Base-by-base conservation (phyloP, 2,113 vertebrate genomes). In the Gila orcuttii region DNA sequence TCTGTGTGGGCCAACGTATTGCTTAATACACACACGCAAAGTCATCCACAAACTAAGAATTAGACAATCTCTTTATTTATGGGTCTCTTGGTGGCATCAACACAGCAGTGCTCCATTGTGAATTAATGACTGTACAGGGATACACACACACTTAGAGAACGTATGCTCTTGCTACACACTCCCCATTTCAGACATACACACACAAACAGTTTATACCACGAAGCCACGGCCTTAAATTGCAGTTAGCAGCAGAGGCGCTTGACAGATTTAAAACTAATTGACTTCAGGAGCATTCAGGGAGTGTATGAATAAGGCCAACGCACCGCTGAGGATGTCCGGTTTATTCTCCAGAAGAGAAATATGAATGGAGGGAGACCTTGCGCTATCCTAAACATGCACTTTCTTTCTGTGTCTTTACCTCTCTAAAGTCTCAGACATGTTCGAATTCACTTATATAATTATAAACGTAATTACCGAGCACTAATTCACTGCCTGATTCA, bases 221-320 rank as follows among this genome's bases (percentile, higher is more conserved):
- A 31, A 77, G 83, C 36, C 55, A 5, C 19, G 45, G 28, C 52
- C 68, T 83, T 83, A 83, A 83, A 83, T 73, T 73, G 82, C 82
- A 73, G 68, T 83, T 83, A 83, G 66, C 68, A 57, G 84, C 75
- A 57, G 31, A 57, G 62, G 76, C 23, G 36, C 66, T 69, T 79
- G 77, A 79, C 85, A 86, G 85, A 71, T 83, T 73, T 73, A 83
- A 83, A 83, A 83, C 82, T 57, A 73, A 83, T 73, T 83, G 68
- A 73, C 82, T 73, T 73, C 82, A 42, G 82, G 19, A 83, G 33
- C 31, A 83, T 59, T 25, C 23, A 4, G 81, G 81, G 68, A 83
- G 82, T 73, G 82, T 68, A 59, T 83, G 82, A 83, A 83, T 83
- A 83, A 83, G 82, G 82, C 82, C 82, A 83, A 10, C 2, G 50